Conservation (phyloP, 2,797 vertebrate genomes). For the Thaleichthys pacificus region DNA sequence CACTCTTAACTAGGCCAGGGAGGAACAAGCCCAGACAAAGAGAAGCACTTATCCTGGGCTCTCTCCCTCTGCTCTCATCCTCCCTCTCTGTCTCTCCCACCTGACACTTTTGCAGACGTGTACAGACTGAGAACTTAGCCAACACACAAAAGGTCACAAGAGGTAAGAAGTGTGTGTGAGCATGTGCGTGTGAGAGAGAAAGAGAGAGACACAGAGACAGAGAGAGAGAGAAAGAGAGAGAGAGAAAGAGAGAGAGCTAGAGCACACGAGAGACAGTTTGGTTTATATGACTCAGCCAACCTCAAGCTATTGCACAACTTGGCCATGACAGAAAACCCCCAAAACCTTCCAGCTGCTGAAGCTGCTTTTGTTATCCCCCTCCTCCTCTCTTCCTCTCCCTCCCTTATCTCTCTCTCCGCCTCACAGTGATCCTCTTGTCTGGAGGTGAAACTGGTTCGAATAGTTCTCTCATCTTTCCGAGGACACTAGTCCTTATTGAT, state of each 20-base stretch:
- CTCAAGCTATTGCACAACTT: not conserved
- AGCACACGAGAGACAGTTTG: not conserved
- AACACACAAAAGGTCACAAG: conserved; percentile 28
- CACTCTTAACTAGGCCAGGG: conserved; percentile 15
- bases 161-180: conserved; percentile 28
- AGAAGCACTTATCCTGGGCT: conserved; percentile 10
- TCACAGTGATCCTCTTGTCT: conserved; percentile 14
- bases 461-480: not conserved
- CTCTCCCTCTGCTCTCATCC: not conserved
- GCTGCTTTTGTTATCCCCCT: not conserved
- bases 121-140: conserved; percentile 45
- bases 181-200: conserved; percentile 15
- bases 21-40: conserved; percentile 30
- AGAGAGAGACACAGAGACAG: conserved; percentile 1
- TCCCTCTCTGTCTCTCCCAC: conserved; percentile 19
- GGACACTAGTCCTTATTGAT: conserved; percentile 19
- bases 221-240: conserved; percentile 6
- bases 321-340: not conserved
- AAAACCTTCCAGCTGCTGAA: not conserved
- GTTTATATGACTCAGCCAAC: conserved; percentile 5
- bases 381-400: not conserved
- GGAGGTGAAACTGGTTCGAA: conserved; percentile 6
- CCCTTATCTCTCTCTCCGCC: not conserved
- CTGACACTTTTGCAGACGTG: conserved; percentile 42
- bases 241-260: conserved; percentile 4